These are phyloP conservation scores for Bovichtus variegatus DNA, from an alignment of 2,797 vertebrate species.

Conservation along the genomic window DNA sequence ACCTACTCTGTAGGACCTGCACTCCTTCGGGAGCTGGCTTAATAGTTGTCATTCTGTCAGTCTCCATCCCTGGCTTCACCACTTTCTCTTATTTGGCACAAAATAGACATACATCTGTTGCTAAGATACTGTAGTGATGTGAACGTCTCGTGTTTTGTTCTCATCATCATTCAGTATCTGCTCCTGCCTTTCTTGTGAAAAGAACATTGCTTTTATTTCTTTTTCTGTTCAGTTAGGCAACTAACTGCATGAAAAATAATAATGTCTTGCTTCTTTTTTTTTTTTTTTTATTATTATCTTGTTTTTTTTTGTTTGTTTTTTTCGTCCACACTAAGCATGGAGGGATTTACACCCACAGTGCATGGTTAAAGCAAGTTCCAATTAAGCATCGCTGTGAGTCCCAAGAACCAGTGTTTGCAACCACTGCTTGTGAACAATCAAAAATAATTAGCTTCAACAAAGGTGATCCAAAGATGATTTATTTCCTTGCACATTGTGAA, in stretches of 20 bases:
- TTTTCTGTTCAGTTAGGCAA: background rate
- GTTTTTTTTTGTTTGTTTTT: no score
- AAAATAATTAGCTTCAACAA: constrained; percentile 14
- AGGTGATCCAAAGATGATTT: background rate
- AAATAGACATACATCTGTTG: constrained; percentile 77
- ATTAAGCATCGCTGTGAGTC: background rate
- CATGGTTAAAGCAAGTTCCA: background rate
- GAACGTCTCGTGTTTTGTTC: constrained; percentile 61
- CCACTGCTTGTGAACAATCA: background rate
- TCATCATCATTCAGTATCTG: constrained; percentile 42
- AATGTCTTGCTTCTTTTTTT: background rate
- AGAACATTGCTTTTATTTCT: background rate
- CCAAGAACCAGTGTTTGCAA: background rate
- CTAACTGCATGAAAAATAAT: background rate
- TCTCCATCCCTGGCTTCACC: constrained; percentile 37
- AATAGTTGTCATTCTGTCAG: constrained; percentile 43
- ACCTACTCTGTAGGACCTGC: constrained; percentile 25
- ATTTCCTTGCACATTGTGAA: background rate
- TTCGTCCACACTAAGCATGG: no score
- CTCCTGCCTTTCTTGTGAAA: constrained; percentile 27
- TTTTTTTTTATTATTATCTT: background rate
- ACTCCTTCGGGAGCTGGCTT: constrained; percentile 29
- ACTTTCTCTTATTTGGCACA: constrained; percentile 57
- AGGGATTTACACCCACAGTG: constrained; percentile 6
- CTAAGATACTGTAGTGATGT: constrained; percentile 77